Conservation (phyloP, 1,140 invertebrate species). For the Calycopis cecrops region DNA sequence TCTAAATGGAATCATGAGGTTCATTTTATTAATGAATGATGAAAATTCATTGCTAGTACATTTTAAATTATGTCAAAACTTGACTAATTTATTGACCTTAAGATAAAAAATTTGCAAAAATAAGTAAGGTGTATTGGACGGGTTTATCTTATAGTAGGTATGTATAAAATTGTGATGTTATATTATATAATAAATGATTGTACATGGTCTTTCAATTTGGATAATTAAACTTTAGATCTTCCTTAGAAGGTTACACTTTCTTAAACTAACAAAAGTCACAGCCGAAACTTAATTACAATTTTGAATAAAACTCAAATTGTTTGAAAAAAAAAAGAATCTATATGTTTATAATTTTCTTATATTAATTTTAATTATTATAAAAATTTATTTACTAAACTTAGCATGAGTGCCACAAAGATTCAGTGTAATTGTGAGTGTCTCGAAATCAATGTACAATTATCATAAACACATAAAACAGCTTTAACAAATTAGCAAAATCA, state of each 20-base stretch:
- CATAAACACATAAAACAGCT: too few relatives aligned
- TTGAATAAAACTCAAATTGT: slow-evolving; percentile 28
- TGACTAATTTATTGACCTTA: slow-evolving; percentile 17
- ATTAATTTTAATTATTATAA: too few relatives aligned
- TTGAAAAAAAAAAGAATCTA: slow-evolving; percentile 3
- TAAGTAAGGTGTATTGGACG: slow-evolving; percentile 33
- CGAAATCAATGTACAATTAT: too few relatives aligned
- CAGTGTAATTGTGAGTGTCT: too few relatives aligned
- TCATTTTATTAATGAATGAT: slow-evolving; percentile 1
- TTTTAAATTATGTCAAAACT: background rate
- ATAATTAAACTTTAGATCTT: slow-evolving; percentile 16
- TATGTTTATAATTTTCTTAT: too few relatives aligned
- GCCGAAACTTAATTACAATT: slow-evolving; percentile 50
- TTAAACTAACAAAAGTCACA: slow-evolving; percentile 51
- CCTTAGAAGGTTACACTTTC: slow-evolving; percentile 22
- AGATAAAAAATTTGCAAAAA: slow-evolving; percentile 21
- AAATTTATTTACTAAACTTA: too few relatives aligned
- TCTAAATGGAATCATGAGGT: background rate
- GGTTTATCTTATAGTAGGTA: slow-evolving; percentile 40
- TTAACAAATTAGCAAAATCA: too few relatives aligned
- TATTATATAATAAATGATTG: background rate
- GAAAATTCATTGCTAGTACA: slow-evolving; percentile 8
- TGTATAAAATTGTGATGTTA: slow-evolving; percentile 30
- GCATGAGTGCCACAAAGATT: too few relatives aligned
- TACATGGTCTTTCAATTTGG: background rate